Evolutionary conservation across 92 coral and sea anemone genomes (phyloP).

Genomic region (Desmophyllum pertusum): DNA sequence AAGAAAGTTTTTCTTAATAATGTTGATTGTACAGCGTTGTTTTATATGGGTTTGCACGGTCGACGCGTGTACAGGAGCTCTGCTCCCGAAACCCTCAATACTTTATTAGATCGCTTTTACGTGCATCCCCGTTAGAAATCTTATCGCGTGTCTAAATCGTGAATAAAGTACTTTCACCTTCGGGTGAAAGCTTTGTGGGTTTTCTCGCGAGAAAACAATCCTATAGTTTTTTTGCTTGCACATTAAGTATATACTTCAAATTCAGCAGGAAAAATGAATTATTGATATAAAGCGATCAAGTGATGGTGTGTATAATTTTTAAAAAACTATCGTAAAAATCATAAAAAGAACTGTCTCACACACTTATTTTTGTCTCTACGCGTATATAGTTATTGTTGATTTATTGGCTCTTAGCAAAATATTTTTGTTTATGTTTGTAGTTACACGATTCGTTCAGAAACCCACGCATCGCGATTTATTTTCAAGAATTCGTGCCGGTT

Average conservation of each 20-base stretch:
- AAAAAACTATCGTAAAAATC: background rate
- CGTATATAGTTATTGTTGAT: background rate
- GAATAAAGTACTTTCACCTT: slow-evolving; percentile 1
- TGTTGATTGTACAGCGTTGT: background rate
- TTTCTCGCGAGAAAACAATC: background rate
- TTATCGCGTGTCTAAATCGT: slow-evolving; percentile 15
- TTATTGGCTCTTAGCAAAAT: background rate
- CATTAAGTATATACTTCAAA: background rate
- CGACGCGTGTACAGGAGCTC: background rate
- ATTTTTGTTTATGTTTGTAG: background rate
- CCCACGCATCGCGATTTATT: background rate
- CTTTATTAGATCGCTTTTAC: background rate
- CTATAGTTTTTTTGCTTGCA: background rate
- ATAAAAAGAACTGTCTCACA: background rate
- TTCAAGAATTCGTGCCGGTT: background rate
- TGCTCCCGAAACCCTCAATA: background rate
- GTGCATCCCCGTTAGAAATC: background rate
- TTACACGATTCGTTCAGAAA: background rate
- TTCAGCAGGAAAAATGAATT: slow-evolving; percentile 14
- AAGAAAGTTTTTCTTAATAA: background rate
- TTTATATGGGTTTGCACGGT: background rate
- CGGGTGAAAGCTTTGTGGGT: background rate
- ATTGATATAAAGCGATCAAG: slow-evolving; percentile 8
- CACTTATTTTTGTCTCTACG: background rate
- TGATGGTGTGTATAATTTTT: background rate